Percentiles rank a stretch among this genome's conserved stretches.
These are phyloP conservation scores for Taenioides sp. DNA, from an alignment of 2,797 vertebrate species.

Conservation along the genomic window DNA sequence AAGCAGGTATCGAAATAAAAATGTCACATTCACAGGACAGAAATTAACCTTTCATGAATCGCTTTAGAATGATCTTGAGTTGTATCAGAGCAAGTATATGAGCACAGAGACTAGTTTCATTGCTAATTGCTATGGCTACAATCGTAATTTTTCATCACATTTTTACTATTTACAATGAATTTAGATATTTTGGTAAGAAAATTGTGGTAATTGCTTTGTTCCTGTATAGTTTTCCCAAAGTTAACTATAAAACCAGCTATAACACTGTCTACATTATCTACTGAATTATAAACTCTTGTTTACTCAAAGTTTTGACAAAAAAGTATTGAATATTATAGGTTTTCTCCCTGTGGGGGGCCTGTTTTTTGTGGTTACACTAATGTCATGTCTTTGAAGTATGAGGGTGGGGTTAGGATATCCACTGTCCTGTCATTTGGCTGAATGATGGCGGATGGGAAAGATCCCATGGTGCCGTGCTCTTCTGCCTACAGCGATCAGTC, in stretches of 20 bases:
- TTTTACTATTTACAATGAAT: too few relatives aligned
- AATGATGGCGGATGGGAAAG: slow-evolving; percentile 62
- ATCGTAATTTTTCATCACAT: too few relatives aligned
- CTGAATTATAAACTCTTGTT: not conserved
- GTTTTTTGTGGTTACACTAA: slow-evolving; percentile 43
- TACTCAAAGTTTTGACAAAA: not conserved
- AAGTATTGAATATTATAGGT: slow-evolving; percentile 59
- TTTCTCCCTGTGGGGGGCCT: slow-evolving; percentile 57
- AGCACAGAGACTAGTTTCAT: too few relatives aligned
- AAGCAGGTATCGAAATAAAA: too few relatives aligned
- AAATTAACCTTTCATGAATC: too few relatives aligned
- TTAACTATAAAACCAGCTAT: not conserved
- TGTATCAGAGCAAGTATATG: too few relatives aligned
- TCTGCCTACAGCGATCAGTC: slow-evolving; percentile 44
- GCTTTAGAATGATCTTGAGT: too few relatives aligned
- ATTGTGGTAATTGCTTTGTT: too few relatives aligned
- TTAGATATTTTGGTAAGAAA: too few relatives aligned
- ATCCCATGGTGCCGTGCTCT: slow-evolving; percentile 46
- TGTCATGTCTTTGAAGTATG: slow-evolving; percentile 58
- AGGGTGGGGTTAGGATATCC: slow-evolving; percentile 46
- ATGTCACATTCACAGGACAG: too few relatives aligned
- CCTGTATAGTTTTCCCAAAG: too few relatives aligned
- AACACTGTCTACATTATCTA: not conserved
- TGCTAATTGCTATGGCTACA: too few relatives aligned
- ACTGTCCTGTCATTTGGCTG: slow-evolving; percentile 60